Base-by-base conservation (phyloP, 2,113 vertebrate species). In the Ictidomys tridecemlineatus region DNA sequence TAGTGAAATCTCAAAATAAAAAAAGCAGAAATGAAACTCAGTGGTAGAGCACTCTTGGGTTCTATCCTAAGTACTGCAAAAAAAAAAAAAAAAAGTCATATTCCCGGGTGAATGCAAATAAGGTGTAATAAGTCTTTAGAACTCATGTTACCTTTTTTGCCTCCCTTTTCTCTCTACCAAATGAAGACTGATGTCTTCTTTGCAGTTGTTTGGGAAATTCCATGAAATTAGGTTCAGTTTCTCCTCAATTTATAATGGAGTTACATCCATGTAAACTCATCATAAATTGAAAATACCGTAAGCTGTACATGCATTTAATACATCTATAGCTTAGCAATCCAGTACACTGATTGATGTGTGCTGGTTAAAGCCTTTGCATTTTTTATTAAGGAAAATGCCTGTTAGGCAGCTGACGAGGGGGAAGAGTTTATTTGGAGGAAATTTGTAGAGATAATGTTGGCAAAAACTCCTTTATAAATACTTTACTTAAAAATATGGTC, bases 301-400 rank as follows among this genome's bases (percentile, higher is more conserved):
- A 37, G 58, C 30, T 28, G 20, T 30, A 26, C 37, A 42, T 63
- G 12, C 13, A 69, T 69, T 69, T n/a, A 69, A 63, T 24, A 45
- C 45, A 61, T 22, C 11, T 65, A 37, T 18, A 73, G 8, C 22
- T 63, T 63, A 20, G n/a, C 32, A 20, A 51, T 39, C 30, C 16
- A 65, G 42, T n/a, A 51, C 18, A n/a, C 42, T 51, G 61, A 63
- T 63, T 63, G 16, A 22, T 65, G 37, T 56, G 73, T 65, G 4
- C 67, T 77, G 24, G 3, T 26, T 65, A 89, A 65, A 67, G n/a
- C 37, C 17, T 77, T 76, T 87, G 58, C 32, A 22, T 85, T 90
- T 51, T 92, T 93, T 93, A 69, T 83, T 76, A 91, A 90, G 18
- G 22, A 24, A 83, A 90, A 85, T 39, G 37, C 77, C 73, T 88